These are phyloP conservation scores for Phataginus tricuspis DNA, from an alignment of 2,797 vertebrate genomes.

Conservation along the genomic window DNA sequence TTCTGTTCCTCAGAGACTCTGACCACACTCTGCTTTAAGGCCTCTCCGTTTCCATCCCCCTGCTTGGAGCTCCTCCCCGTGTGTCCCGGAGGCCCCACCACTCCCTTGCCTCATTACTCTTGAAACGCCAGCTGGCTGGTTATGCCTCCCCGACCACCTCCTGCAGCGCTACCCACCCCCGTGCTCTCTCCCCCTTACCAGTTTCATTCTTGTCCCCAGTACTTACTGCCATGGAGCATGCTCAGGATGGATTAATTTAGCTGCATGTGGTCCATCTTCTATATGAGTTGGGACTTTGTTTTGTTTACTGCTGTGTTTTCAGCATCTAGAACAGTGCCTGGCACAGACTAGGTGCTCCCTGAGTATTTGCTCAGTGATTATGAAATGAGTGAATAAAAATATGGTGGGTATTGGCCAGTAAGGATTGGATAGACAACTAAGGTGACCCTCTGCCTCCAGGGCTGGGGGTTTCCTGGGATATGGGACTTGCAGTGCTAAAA, in stretches of 20 bases:
- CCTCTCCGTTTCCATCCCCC: not conserved
- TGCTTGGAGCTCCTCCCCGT: rapidly evolving
- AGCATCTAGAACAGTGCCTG: not conserved
- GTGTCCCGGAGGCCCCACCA: rapidly evolving
- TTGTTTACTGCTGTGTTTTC: rapidly evolving
- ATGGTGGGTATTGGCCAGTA: not conserved
- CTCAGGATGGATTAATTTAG: rapidly evolving
- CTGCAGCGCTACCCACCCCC: rapidly evolving
- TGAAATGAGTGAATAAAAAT: not conserved
- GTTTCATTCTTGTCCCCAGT: not conserved
- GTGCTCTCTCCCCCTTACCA: rapidly evolving
- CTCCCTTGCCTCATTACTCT: too few relatives aligned
- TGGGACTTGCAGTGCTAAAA: not conserved
- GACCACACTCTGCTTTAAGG: rapidly evolving
- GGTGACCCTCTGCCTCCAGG: not conserved
- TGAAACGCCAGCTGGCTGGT: rapidly evolving
- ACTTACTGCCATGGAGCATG: rapidly evolving
- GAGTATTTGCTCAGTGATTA: not conserved
- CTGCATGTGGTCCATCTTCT: rapidly evolving
- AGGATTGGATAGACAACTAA: too few relatives aligned
- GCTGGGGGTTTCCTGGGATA: not conserved
- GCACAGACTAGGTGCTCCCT: rapidly evolving
- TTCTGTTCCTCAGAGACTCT: not conserved
- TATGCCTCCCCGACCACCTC: rapidly evolving
- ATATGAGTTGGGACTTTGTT: rapidly evolving